A percentile compares a stretch with the other conserved stretches of the same genome.
These are phyloP conservation scores for Polietes domitor DNA, from an alignment of 2,888 invertebrate species.

Conservation along the genomic window DNA sequence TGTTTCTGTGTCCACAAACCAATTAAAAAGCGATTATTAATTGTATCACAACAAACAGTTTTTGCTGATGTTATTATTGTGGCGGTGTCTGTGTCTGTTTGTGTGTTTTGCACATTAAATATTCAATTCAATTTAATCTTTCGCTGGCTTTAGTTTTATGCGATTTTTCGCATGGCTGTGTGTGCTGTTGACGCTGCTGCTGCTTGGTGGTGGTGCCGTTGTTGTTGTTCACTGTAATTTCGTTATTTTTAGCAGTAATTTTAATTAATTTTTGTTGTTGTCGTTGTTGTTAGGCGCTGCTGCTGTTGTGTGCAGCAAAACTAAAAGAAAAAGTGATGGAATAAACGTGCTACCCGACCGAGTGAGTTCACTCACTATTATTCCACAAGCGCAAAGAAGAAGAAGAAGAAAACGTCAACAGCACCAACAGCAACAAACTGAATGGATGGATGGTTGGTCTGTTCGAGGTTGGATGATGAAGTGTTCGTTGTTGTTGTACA, in stretches of 20 bases:
- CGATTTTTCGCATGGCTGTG: background rate
- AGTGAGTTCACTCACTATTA: background rate
- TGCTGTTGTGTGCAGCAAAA: background rate
- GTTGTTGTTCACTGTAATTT: background rate
- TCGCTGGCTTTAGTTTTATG: too few species aligned
- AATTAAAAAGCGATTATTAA: constrained; percentile 30
- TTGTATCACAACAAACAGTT: constrained; percentile 26
- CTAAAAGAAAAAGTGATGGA: constrained; percentile 6
- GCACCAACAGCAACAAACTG: background rate
- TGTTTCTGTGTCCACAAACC: background rate
- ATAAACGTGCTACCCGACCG: constrained; percentile 3
- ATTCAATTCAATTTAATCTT: constrained; percentile 17
- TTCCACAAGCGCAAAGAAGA: background rate
- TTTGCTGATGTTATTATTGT: background rate
- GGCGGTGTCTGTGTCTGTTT: background rate
- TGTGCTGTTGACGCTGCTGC: background rate
- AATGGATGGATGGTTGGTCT: background rate
- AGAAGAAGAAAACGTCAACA: background rate
- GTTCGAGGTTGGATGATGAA: background rate
- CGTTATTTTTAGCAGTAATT: constrained; percentile 21
- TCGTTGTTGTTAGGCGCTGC: background rate
- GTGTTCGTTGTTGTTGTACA: background rate
- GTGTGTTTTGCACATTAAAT: constrained; percentile 11
- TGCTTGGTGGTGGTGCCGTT: background rate
- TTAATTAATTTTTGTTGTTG: constrained; percentile 13